Evolutionary conservation across 2,797 vertebrate species (phyloP).

Genomic region (Brotula barbata): DNA sequence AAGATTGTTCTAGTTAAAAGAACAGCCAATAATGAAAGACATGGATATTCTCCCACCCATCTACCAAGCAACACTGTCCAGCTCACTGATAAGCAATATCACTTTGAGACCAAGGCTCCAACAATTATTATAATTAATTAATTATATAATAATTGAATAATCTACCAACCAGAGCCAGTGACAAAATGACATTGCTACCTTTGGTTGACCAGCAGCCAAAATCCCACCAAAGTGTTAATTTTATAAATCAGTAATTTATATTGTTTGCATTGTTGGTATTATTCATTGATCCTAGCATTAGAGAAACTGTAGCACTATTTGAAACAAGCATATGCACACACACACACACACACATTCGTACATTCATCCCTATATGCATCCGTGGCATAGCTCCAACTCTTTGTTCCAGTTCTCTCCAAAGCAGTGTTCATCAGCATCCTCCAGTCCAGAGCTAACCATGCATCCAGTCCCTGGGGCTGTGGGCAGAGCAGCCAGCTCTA

Average conservation of each 20-base stretch:
- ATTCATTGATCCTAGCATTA: too few relatives aligned
- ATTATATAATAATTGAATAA: too few relatives aligned
- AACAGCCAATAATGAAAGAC: constrained; percentile 34
- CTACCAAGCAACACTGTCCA: constrained; percentile 37
- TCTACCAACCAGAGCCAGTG: too few relatives aligned
- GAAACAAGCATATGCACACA: constrained; percentile 9
- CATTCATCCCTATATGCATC: constrained; percentile 20
- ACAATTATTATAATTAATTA: too few relatives aligned
- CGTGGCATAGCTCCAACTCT: constrained; percentile 53
- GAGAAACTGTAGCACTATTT: too few relatives aligned
- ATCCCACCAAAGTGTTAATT: too few relatives aligned
- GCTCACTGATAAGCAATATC: constrained; percentile 40
- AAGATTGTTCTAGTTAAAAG: constrained; percentile 67
- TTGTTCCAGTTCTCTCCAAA: constrained; percentile 54
- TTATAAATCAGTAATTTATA: too few relatives aligned
- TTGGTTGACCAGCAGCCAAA: too few relatives aligned
- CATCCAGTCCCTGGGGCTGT: constrained; percentile 63
- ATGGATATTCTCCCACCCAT: constrained; percentile 41
- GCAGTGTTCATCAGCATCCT: constrained; percentile 61
- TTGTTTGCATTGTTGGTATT: too few relatives aligned
- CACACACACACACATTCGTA: constrained; percentile 6
- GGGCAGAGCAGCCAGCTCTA: constrained; percentile 66
- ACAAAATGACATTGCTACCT: too few relatives aligned
- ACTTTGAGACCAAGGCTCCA: constrained; percentile 30
- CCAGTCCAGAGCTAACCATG: constrained; percentile 61